A percentile compares a stretch with the other conserved stretches of the same genome.
phyloP scores from a whole-genome alignment of 2,888 invertebrate genomes.

The Apantesis nais region DNA sequence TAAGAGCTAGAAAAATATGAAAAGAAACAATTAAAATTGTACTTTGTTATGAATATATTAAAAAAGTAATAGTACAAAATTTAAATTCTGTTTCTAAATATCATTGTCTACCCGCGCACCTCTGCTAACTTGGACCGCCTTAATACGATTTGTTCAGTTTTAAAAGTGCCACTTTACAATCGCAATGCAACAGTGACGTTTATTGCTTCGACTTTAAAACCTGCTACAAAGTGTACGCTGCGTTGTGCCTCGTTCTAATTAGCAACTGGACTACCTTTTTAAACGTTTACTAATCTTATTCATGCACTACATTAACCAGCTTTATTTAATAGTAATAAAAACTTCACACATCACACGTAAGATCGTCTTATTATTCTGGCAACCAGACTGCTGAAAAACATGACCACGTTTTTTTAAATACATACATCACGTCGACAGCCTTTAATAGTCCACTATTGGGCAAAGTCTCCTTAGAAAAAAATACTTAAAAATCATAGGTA shows the following conservation, averaged over 20 bases:
- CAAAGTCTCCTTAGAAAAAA: too few relatives aligned
- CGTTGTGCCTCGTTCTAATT: constrained; percentile 27
- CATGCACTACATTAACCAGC: background rate
- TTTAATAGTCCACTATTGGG: too few relatives aligned
- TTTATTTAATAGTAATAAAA: background rate
- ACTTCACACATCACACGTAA: too few relatives aligned
- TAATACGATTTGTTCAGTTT: constrained; percentile 61
- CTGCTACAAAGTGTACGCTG: constrained; percentile 45
- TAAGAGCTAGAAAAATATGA: too few relatives aligned
- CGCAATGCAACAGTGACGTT: constrained; percentile 54
- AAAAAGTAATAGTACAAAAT: background rate
- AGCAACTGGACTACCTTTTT: constrained; percentile 18
- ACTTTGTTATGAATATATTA: too few relatives aligned
- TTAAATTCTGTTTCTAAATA: background rate
- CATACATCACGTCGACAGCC: too few relatives aligned
- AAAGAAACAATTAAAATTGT: too few relatives aligned
- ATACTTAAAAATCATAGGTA: too few relatives aligned
- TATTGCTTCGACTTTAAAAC: constrained; percentile 56
- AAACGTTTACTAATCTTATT: background rate
- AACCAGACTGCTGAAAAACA: too few relatives aligned
- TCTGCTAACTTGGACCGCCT: constrained; percentile 33
- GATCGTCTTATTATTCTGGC: too few relatives aligned
- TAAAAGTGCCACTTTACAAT: constrained; percentile 61
- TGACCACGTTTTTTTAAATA: too few relatives aligned
- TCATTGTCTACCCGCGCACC: background rate